These are phyloP conservation scores for Nerophis lumbriciformis DNA, from an alignment of 2,113 vertebrate species.

Conservation along the genomic window DNA sequence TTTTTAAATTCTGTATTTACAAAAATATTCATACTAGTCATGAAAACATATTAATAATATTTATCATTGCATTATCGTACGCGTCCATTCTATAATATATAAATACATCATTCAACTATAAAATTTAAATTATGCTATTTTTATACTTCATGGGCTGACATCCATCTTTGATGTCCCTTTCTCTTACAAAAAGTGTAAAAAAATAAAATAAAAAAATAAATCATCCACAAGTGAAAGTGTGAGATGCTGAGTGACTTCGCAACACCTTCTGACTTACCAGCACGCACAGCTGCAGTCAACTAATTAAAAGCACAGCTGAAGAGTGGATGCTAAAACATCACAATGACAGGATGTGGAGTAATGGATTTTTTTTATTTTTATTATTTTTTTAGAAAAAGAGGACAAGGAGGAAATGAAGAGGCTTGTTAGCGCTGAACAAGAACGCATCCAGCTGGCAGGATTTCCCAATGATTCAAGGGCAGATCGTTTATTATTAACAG, in stretches of 20 bases:
- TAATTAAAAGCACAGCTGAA: background rate
- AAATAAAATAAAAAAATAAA: no score
- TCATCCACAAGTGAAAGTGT: constrained; percentile 15
- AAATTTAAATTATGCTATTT: no score
- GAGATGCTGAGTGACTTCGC: constrained; percentile 49
- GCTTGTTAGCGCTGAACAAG: constrained; percentile 27
- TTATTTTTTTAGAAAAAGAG: background rate
- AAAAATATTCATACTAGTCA: no score
- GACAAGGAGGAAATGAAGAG: constrained; percentile 41
- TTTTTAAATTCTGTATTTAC: no score
- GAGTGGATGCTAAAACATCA: background rate
- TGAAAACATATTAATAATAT: no score
- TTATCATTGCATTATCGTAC: no score
- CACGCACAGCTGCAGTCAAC: constrained; percentile 5
- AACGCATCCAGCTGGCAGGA: constrained; percentile 52
- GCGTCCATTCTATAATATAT: no score
- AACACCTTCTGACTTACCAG: constrained; percentile 32
- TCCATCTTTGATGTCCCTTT: no score
- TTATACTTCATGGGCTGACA: no score
- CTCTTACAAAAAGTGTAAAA: no score
- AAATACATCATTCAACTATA: no score
- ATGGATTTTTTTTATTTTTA: background rate
- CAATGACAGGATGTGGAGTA: constrained; percentile 42
- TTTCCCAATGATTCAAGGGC: constrained; percentile 43
- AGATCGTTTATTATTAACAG: no score